Evolutionary conservation across 92 coral and sea anemone genomes (phyloP), one percentile per base, ranked within the genome.

Genomic region (Parazoanthus swiftii): DNA sequence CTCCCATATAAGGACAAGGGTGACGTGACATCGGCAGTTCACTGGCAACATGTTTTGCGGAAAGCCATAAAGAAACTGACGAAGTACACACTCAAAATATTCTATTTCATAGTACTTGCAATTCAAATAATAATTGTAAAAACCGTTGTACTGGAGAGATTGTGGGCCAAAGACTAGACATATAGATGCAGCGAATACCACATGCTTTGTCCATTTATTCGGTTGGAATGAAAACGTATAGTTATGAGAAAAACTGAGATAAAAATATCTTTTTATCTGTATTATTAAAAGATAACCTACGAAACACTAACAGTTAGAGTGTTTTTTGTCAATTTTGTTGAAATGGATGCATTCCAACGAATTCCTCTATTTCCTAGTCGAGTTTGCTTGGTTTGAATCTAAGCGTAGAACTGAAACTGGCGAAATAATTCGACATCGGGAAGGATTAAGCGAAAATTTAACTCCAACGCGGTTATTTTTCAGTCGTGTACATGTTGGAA

Each of bases 1-100:
- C 65, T 84, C 79, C 87, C 87, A 70, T 84, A 84, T 84, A 26
- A 84, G 87, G 87, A 70, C 44, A 76, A 70, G 78, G 35, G 79
- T 84, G 87, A 84, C 87, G 87, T 84, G 87, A 84, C 68, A 29
- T 84, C 65, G 25, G 78, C 46, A 39, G 48, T 76, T 44, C 56
- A 42, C 6, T 76, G 26, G 80, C 63, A 54, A 79, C 63, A 51
- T 29, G 37, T 79, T 36, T 29, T 13, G 77, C 77, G 77, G 42
- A 73, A 73, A 36, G 77, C 48, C 29, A 13, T 35, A 20, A 18
- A 20, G 73, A 80, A 54, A 15, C 77, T 42, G 77, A 43, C 79
- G 78, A 66, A 8, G 8, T 71, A 70, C 86, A 68, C 72, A 67
- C 13, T 67, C 77, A 68, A 68, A 82, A 44, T 26, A 39, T 82